Conservation (phyloP, 23 tunicate genomes). For the Clavelina lepadiformis region DNA sequence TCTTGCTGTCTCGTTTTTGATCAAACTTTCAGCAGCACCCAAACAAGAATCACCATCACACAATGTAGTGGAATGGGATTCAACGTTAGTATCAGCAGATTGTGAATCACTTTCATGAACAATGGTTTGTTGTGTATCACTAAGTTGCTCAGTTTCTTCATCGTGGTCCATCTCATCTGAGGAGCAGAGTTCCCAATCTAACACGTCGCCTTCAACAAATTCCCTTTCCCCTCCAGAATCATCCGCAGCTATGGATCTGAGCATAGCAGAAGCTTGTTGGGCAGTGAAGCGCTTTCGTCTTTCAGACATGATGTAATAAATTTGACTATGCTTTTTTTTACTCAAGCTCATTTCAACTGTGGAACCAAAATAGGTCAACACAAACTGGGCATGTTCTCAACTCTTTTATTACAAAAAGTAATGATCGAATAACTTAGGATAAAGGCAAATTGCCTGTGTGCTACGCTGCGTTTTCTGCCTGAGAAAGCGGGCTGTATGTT, state of each 20-base stretch:
- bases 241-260: background rate
- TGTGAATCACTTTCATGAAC: conserved; percentile 12
- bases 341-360: too few species aligned
- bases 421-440: too few species aligned
- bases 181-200: background rate
- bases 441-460: too few species aligned
- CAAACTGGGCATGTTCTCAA: too few species aligned
- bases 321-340: too few species aligned
- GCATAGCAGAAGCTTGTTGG: conserved; percentile 1
- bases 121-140: conserved; percentile 10
- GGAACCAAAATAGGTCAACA: too few species aligned
- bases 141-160: conserved; percentile 16
- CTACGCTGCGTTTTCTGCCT: too few species aligned
- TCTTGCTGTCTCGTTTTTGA: conserved; percentile 24
- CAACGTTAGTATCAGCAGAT: conserved; percentile 26
- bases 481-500: too few species aligned
- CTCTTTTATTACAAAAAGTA: too few species aligned
- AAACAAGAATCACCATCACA: conserved; percentile 22
- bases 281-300: background rate
- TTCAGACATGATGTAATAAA: too few species aligned
- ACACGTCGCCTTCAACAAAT: background rate
- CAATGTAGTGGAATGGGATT: conserved; percentile 18
- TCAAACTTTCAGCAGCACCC: conserved; percentile 26
- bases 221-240: background rate
- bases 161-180: background rate